Base-by-base conservation (phyloP, 2,888 invertebrate species). In the Pedicia rivosa region DNA sequence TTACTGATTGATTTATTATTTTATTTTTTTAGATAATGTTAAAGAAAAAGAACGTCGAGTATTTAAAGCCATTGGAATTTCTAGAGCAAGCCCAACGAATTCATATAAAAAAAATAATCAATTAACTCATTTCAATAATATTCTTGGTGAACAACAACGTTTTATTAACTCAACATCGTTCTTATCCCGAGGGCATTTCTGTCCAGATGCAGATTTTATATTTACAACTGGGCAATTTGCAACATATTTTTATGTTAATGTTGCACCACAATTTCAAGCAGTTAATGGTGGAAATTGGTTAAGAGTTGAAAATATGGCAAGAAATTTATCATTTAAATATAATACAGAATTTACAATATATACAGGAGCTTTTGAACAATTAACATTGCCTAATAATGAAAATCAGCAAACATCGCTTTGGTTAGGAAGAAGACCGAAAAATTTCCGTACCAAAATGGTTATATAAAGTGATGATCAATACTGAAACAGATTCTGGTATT, bases 241-340 rank as follows among this genome's bases (percentile, higher is more conserved):
- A 2, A 64, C 65, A 5, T 67, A 62, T 46, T 67, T 58, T 44
- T 67, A 59, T 47, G 48, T 65, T 13, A 68, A 67, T 42, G 55
- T 53, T 2, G 55, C 54, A 10, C 66, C 66, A 1, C 64, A 66
- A 43, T 67, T 65, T 64, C 60, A 60, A 46, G 45, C 46, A 17
- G 56, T 66, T 25, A 67, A 66, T 43, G 55, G 48, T 9, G 64
- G 63, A 9, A 65, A 65, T 45, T 67, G 66, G 66, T 50, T 53
- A 34, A 48, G 48, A 5, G 44, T 66, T 3, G 66, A 67, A 50
- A 47, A 48, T 17, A 48, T 54, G 22, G 49, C 60, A 3, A 47
- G 66, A 41, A 54, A 51, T 39, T 37, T 55, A 7, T 62, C 64
- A 3, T 48, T 44, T 15, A 42, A 44, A 4, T 50, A 55, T 22